Percentiles rank a stretch among this genome's conserved stretches.
These are phyloP conservation scores for Dugesia japonica DNA, from an alignment of 2,888 invertebrate genomes.

Conservation along the genomic window DNA sequence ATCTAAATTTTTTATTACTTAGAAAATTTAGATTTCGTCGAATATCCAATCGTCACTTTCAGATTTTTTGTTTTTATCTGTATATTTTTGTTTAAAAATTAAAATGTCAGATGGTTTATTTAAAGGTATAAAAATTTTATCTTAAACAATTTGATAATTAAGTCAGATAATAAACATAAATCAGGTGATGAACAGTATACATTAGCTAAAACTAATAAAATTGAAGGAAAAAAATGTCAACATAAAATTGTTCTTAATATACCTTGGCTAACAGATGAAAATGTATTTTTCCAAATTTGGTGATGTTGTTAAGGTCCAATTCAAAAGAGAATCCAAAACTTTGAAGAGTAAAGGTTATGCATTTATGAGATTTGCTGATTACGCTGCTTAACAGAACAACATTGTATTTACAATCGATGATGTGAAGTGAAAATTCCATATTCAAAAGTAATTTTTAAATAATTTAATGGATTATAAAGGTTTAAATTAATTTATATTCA, in stretches of 20 bases:
- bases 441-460: constrained; percentile 57
- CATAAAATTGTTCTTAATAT: constrained; percentile 91
- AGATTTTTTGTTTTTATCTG: too few species aligned
- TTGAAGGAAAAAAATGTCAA: constrained; percentile 63
- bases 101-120: neutral
- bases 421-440: constrained; percentile 96
- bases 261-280: constrained; percentile 86
- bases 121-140: constrained; percentile 51
- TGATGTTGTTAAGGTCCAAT: constrained; percentile 89
- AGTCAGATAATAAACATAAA: constrained; percentile 71
- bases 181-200: constrained; percentile 83
- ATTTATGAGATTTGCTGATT: constrained; percentile 83
- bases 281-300: constrained; percentile 94
- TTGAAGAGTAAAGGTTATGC: constrained; percentile 93
- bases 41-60: too few species aligned
- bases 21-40: too few species aligned
- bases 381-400: constrained; percentile 78
- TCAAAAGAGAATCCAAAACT: constrained; percentile 61
- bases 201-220: constrained; percentile 70
- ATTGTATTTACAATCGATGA: constrained; percentile 91
- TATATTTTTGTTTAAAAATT: too few species aligned
- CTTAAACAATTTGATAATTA: constrained; percentile 47
- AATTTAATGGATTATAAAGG: too few species aligned
- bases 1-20: too few species aligned
- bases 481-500: too few species aligned